Evolutionary conservation across 2,888 invertebrate genomes (phyloP), one percentile per base, ranked within the genome.

Genomic region (Vanessa cardui): DNA sequence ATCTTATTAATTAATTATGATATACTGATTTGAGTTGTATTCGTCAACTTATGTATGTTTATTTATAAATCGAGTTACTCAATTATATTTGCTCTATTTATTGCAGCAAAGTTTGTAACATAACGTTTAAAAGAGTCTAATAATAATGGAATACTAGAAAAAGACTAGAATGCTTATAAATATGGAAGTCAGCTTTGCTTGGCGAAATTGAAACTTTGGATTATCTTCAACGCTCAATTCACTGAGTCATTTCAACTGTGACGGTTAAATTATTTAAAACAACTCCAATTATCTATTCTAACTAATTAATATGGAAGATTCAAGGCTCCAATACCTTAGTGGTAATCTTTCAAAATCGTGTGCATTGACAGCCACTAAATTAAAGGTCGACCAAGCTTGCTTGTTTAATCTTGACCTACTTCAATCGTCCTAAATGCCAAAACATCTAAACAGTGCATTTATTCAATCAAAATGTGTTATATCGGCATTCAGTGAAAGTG

Each of bases 381-480:
- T 33, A 69, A 71, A 75, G 68, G 72, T 71, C 68, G 50, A 47
- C 46, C 61, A 59, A 58, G 49, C 58, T 58, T 58, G 64, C 73
- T 75, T 77, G 8, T 31, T 26, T 54, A 80, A 77, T 83, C 91
- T 90, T 91, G 90, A 90, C 90, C 89, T 72, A 86, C 78, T 84
- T 87, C 73, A 74, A 79, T 83, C 79, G 80, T 76, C 76, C 76
- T 73, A 88, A 89, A 89, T 89, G 86, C 78, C 86, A 86, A 84
- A 80, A 78, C 80, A 80, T 81, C 81, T 84, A 83, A 81, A 81
- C 77, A 78, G 77, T 78, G 76, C 74, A 76, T 69, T 75, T 70
- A 73, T 75, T 74, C 72, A 73, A 77, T 68, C 62, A 44, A 64
- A 66, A 56, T 52, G 63, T 31, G 31, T 54, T 44, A 49, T 67